Base-by-base conservation (phyloP, 2,797 vertebrate genomes). In the Vultur gryphus region DNA sequence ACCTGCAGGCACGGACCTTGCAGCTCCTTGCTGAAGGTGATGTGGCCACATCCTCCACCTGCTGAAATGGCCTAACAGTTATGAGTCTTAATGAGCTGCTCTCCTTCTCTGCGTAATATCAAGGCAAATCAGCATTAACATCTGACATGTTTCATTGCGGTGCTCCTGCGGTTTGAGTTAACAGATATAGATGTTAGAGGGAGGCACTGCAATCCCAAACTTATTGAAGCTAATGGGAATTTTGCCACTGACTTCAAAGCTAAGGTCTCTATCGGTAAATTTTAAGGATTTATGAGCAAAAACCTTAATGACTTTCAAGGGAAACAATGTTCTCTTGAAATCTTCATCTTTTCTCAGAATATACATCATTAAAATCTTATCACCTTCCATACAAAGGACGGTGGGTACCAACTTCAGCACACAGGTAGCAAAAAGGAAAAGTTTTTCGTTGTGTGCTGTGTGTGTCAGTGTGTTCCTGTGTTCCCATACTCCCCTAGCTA, bases 401-500 rank as follows among this genome's bases (percentile, higher is more conserved):
- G 77, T 51, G 79, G 31, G 84, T 54, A 61, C 55, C 79, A 81
- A 84, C 76, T 95, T 64, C 93, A 78, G 71, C 35, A 70, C 72
- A 35, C 0, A 16, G 84, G 91, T 61, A 89, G 83, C 81, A 84
- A 82, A 90, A 94, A 71, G 70, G 43, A 58, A 94, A 98, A 98
- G 94, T 91, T 91, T 82, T 77, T 29, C 21, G 37, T 57, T 35
- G 65, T 52, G 76, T 87, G 81, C 78, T 71, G 14, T 17, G 12
- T 46, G 43, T 84, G 57, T 24, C 24, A 1, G 51, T 55, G 85
- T 58, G 83, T 54, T 84, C 58, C 61, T 94, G 76, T 87, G 48
- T 46, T 93, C 82, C 89, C 7, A 11, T 88, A 66, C 92, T 92
- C 91, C 86, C 88, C 65, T 84, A 97, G 93, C 91, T 96, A 96